These are phyloP conservation scores for Setophaga coronata DNA, from an alignment of 2,113 vertebrate species.

Conservation along the genomic window DNA sequence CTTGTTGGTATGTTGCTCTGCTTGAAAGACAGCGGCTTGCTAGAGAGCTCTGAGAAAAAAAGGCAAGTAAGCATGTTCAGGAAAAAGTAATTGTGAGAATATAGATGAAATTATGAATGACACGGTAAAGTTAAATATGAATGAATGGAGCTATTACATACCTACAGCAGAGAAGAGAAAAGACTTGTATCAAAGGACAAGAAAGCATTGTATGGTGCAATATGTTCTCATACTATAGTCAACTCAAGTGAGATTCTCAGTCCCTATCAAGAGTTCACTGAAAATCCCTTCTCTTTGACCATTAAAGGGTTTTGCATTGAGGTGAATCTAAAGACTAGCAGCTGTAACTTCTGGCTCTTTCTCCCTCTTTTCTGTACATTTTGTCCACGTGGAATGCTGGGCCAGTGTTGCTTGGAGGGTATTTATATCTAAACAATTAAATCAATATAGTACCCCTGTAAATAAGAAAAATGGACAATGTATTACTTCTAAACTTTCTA, in stretches of 20 bases:
- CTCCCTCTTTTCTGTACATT: background rate
- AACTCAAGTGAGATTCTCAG: background rate
- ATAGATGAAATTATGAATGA: background rate
- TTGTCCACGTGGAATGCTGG: background rate
- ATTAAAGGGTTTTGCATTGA: background rate
- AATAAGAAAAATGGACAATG: background rate
- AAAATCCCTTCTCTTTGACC: background rate
- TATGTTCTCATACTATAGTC: too few species aligned
- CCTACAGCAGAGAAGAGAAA: background rate
- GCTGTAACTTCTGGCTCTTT: background rate
- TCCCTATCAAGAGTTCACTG: background rate
- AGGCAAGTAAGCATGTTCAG: background rate
- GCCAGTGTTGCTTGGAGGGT: background rate
- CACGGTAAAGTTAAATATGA: background rate
- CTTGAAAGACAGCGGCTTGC: background rate
- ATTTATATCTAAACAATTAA: background rate
- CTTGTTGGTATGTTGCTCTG: background rate
- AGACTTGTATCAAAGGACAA: background rate
- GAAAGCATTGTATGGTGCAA: background rate
- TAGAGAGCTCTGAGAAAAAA: background rate
- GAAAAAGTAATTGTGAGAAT: background rate
- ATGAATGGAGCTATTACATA: background rate
- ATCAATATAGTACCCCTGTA: background rate
- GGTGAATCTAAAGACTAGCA: background rate
- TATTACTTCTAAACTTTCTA: background rate